Conservation (phyloP, 2,797 vertebrate genomes). For the Cryptoprocta ferox region DNA sequence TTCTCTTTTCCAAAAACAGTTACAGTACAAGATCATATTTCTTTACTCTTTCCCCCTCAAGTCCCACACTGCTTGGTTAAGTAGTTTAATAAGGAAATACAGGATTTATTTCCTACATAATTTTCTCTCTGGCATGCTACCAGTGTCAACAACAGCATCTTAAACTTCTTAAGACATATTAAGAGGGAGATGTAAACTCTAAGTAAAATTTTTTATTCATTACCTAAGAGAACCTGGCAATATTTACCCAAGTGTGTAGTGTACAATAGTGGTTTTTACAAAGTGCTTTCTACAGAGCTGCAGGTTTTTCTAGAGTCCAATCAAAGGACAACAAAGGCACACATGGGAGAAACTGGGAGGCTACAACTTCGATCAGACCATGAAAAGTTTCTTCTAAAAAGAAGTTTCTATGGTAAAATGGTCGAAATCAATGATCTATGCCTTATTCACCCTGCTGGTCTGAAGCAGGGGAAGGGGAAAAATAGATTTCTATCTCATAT, state of each 20-base stretch:
- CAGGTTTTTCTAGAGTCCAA: neutral
- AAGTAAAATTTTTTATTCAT: neutral
- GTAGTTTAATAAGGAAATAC: constrained; percentile 43
- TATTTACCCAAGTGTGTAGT: constrained; percentile 23
- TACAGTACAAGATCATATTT: neutral
- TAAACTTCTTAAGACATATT: constrained; percentile 41
- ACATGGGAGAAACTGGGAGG: neutral
- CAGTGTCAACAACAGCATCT: constrained; percentile 40
- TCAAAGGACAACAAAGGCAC: neutral
- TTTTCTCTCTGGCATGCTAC: constrained; percentile 21
- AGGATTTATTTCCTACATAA: constrained; percentile 47
- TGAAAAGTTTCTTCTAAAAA: neutral
- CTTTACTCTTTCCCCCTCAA: neutral
- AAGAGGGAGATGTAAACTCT: constrained; percentile 20
- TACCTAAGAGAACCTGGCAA: constrained; percentile 11
- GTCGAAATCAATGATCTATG: neutral
- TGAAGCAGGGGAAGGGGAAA: constrained; percentile 1
- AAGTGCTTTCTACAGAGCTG: neutral
- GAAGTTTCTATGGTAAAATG: constrained; percentile 13
- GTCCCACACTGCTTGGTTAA: constrained; percentile 20
- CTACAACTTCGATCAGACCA: neutral
- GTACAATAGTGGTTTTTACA: neutral
- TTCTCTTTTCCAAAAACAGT: constrained; percentile 52
- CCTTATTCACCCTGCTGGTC: neutral
- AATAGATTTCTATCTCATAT: neutral